Evolutionary conservation across 2,888 invertebrate species (phyloP), one percentile per base, ranked within the genome.

Genomic region (Xanthia togata): DNA sequence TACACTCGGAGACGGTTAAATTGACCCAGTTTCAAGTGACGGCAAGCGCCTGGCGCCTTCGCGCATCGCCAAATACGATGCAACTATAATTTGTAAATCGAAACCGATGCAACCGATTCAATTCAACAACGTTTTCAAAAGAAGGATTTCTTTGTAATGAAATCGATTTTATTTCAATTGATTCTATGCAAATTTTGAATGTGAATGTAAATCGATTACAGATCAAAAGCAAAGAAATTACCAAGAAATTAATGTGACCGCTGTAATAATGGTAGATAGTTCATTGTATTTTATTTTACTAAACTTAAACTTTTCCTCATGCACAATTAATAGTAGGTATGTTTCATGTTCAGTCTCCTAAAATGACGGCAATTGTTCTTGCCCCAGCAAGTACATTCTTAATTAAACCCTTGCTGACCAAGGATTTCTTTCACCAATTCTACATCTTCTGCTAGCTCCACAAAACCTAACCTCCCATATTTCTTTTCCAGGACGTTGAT

Each of bases 401-500:
- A 55, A 35, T 9, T 9, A 23, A 35, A 71, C 20, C 9, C 12
- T 47, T 17, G 17, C 11, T 26, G 5, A 12, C 12, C 44, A n/a
- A n/a, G 3, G 12, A 35, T 47, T n/a, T 11, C 8, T 9, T 9
- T 50, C 6, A 63, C n/a, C 2, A 47, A 31, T 11, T n/a, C 11
- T 47, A 14, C n/a, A n/a, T 6, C 20, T 26, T 71, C 6, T 44
- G 3, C 23, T 12, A 12, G 9, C n/a, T n/a, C 2, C 20, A 17
- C 20, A 26, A 59, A 60, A 9, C 14, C n/a, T 77, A 64, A 76
- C 23, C 14, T 11, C 9, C 3, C 8, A 12, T 41, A 55, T 50
- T 20, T 20, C 20, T 87, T 6, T 68, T 91, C 0, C 94, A 97
- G 96, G 89, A 93, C 94, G 93, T 92, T 96, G 85, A 77, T 95